Percentiles rank a stretch among this genome's conserved stretches.
Evolutionary conservation across 92 coral and sea anemone species (phyloP).

Genomic region (Desmophyllum pertusum): DNA sequence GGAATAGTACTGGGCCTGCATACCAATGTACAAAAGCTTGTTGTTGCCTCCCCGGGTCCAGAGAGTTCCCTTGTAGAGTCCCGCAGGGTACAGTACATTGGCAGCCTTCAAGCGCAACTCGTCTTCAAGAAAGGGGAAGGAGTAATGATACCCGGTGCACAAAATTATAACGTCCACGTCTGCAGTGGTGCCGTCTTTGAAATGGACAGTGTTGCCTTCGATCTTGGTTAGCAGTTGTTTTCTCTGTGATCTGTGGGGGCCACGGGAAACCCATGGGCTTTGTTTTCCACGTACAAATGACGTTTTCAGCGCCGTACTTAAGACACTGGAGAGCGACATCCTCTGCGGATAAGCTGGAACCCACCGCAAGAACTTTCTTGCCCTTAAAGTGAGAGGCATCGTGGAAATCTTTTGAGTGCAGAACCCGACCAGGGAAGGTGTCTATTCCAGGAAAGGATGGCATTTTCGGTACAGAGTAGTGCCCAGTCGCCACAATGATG

Average conservation of each 20-base stretch:
- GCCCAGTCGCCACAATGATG: slow-evolving; percentile 58
- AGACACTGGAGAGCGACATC: slow-evolving; percentile 58
- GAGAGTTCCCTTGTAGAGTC: slow-evolving; percentile 50
- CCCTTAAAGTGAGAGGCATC: slow-evolving; percentile 40
- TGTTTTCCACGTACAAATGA: slow-evolving; percentile 47
- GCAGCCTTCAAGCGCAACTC: slow-evolving; percentile 34
- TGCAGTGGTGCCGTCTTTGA: slow-evolving; percentile 51
- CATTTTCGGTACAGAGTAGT: slow-evolving; percentile 56
- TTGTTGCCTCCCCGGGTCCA: slow-evolving; percentile 50
- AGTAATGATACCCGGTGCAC: slow-evolving; percentile 56
- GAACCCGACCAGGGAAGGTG: slow-evolving; percentile 57
- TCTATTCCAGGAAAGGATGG: slow-evolving; percentile 61
- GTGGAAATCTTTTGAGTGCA: slow-evolving; percentile 45
- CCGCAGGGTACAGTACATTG: slow-evolving; percentile 38
- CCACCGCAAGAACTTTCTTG: slow-evolving; percentile 45
- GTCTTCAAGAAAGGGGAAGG: slow-evolving; percentile 50
- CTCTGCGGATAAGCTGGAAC: slow-evolving; percentile 67
- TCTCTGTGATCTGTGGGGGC: slow-evolving; percentile 58
- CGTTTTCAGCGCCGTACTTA: slow-evolving; percentile 55
- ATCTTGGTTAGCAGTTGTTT: slow-evolving; percentile 48
- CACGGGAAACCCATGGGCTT: slow-evolving; percentile 68
- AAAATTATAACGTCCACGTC: slow-evolving; percentile 57
- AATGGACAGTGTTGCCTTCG: slow-evolving; percentile 52
- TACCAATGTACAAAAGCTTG: slow-evolving; percentile 49
- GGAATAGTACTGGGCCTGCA: slow-evolving; percentile 40